These are phyloP conservation scores for Heptranchias perlo DNA, from an alignment of 2,113 vertebrate species.

Conservation along the genomic window DNA sequence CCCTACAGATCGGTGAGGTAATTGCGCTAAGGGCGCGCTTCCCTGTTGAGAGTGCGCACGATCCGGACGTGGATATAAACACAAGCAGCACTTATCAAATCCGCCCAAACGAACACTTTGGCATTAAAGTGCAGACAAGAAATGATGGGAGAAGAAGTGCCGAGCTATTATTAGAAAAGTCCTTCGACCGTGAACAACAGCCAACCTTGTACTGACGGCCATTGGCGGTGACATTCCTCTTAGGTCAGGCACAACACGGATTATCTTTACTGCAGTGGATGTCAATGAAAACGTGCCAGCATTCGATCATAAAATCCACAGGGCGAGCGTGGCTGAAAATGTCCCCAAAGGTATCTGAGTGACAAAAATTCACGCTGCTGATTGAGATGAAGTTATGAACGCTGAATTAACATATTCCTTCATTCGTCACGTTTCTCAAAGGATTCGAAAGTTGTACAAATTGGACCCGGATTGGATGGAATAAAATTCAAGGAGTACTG, in stretches of 20 bases:
- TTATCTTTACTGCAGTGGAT: constrained; percentile 48
- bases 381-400: constrained; percentile 57
- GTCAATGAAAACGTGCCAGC: constrained; percentile 52
- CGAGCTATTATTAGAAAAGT: constrained; percentile 52
- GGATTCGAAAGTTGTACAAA: constrained; percentile 46
- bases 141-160: constrained; percentile 48
- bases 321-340: constrained; percentile 53
- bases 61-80: constrained; percentile 61
- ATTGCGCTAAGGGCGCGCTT: no score
- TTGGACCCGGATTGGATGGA: constrained; percentile 51
- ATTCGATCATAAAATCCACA: constrained; percentile 52
- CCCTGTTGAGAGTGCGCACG: no score
- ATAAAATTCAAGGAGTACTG: constrained; percentile 47
- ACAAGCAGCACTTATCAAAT: constrained; percentile 58
- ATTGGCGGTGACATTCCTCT: constrained; percentile 46
- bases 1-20: constrained; percentile 56
- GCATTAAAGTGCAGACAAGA: constrained; percentile 47
- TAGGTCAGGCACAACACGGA: constrained; percentile 47
- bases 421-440: constrained; percentile 56
- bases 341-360: constrained; percentile 54
- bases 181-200: constrained; percentile 48
- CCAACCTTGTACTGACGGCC: constrained; percentile 48
- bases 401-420: constrained; percentile 59
- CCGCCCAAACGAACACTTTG: constrained; percentile 52
- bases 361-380: constrained; percentile 53